phyloP scores from a whole-genome alignment of 2,113 vertebrate species.

The Stomatorhinus ivindoensis region DNA sequence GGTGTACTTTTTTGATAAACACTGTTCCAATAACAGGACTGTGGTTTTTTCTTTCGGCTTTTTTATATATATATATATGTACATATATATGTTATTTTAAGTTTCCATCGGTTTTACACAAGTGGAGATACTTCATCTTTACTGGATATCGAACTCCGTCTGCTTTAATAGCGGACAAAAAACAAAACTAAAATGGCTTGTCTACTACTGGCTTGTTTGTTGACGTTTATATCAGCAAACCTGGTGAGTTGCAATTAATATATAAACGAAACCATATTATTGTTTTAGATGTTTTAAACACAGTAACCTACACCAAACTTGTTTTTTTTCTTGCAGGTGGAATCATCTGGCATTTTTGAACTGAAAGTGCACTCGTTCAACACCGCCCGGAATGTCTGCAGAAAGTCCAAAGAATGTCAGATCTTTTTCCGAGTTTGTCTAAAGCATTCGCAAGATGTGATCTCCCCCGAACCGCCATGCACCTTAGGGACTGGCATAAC shows the following conservation, averaged over 20 bases:
- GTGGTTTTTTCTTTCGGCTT: background rate
- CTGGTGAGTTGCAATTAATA: slow-evolving; percentile 46
- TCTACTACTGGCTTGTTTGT: slow-evolving; percentile 40
- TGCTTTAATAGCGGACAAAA: slow-evolving; percentile 32
- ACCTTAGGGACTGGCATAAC: slow-evolving; percentile 67
- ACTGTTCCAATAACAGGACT: background rate
- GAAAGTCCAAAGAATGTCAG: slow-evolving; percentile 53
- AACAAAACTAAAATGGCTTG: slow-evolving; percentile 45
- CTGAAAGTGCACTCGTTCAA: slow-evolving; percentile 74
- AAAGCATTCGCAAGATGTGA: slow-evolving; percentile 66
- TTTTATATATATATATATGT: background rate
- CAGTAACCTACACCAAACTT: background rate
- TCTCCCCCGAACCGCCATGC: slow-evolving; percentile 66
- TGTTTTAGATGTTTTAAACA: slow-evolving; percentile 24
- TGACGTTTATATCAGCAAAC: slow-evolving; percentile 36
- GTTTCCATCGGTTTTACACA: background rate
- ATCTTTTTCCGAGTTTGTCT: slow-evolving; percentile 81
- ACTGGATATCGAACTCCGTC: slow-evolving; percentile 29
- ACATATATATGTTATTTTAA: slow-evolving; percentile 11
- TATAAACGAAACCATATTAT: background rate
- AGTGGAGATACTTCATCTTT: slow-evolving; percentile 4
- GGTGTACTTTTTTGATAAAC: background rate
- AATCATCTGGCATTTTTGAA: slow-evolving; percentile 71
- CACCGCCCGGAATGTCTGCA: slow-evolving; percentile 46
- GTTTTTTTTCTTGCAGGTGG: slow-evolving; percentile 43